Conservation (phyloP, 2,797 vertebrate genomes). For the Poeciliopsis infans region DNA sequence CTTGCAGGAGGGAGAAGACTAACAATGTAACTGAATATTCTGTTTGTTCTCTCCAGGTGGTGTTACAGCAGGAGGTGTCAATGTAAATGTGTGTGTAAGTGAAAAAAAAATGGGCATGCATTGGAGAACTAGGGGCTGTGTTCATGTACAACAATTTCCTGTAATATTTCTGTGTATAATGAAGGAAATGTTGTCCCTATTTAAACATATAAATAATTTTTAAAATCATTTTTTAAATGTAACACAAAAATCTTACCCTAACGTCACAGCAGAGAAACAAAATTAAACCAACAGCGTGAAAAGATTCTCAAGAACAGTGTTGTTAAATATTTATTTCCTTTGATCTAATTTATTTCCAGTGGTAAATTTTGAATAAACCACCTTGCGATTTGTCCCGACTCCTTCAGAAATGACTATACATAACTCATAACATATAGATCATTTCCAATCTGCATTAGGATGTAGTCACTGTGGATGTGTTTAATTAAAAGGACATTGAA, state of each 20-base stretch:
- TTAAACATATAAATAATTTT: too few species aligned
- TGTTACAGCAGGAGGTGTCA: slow-evolving; percentile 29
- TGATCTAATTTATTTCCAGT: neutral
- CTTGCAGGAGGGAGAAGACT: slow-evolving; percentile 25
- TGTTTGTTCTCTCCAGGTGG: slow-evolving; percentile 39
- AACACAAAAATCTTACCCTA: neutral
- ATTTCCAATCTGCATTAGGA: neutral
- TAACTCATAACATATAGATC: neutral
- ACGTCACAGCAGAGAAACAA: neutral
- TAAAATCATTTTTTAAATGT: too few species aligned
- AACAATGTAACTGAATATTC: slow-evolving; percentile 32
- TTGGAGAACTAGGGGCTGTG: slow-evolving; percentile 4
- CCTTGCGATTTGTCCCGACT: neutral
- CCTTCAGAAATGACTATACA: neutral
- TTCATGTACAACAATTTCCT: neutral
- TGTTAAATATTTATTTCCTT: neutral
- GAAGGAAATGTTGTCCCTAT: neutral
- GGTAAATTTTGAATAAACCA: neutral
- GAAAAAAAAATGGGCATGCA: neutral
- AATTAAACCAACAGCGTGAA: neutral
- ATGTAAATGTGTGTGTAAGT: neutral
- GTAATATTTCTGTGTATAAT: neutral
- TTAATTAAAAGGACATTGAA: neutral
- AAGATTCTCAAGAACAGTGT: neutral
- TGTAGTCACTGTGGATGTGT: neutral